Conservation (phyloP, 2,113 vertebrate genomes). For the Manacus vitellinus region DNA sequence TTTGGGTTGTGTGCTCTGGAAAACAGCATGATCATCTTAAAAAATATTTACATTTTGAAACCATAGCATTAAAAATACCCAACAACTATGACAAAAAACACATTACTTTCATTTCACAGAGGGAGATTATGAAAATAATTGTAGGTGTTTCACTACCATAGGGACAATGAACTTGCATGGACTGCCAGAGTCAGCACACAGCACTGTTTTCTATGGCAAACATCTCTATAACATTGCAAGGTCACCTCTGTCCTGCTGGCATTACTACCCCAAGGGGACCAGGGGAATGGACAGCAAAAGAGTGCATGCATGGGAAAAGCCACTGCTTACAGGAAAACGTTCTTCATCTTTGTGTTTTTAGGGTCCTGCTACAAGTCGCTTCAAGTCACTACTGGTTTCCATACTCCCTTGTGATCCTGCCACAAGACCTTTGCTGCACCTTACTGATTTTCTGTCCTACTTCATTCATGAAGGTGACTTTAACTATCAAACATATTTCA, state of each 20-base stretch:
- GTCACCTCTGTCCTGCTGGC: background rate
- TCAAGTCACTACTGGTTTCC: background rate
- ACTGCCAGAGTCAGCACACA: background rate
- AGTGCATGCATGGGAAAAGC: background rate
- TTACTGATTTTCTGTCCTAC: background rate
- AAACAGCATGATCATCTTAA: fast-evolving
- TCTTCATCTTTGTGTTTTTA: background rate
- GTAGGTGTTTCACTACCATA: background rate
- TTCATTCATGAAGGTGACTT: background rate
- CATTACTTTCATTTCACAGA: background rate
- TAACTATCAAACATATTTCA: background rate
- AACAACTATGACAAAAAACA: fast-evolving
- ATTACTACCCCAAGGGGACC: background rate
- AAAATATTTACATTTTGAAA: background rate
- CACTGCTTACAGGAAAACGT: background rate
- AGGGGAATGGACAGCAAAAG: background rate
- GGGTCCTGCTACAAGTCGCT: background rate
- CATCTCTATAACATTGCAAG: background rate
- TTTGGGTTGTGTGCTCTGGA: background rate
- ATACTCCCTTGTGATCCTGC: background rate
- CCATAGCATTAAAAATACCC: background rate
- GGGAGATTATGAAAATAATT: background rate
- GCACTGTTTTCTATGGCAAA: background rate
- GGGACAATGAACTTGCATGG: background rate
- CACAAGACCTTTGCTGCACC: background rate